Base-by-base conservation (phyloP, 2,113 vertebrate species). In the Corythornis vintsioides region DNA sequence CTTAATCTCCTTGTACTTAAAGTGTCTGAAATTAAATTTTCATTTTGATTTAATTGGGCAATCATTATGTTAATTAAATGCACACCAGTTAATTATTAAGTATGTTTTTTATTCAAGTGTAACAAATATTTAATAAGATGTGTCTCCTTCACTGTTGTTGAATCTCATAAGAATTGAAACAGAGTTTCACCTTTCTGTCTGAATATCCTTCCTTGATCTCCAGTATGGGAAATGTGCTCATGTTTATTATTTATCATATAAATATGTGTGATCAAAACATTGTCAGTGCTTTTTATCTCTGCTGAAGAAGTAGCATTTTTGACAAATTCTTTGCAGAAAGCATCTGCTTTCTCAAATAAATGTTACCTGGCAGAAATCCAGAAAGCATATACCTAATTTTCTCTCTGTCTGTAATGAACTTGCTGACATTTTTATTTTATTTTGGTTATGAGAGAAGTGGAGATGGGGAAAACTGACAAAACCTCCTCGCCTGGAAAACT, bases 51-150 rank as follows among this genome's bases (percentile, higher is more conserved):
- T 96, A 97, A 96, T 92, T 93, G 76, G 18, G 43, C 59, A 90
- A 65, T 89, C 70, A 92, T 94, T 95, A 89, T 91, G 83, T 88
- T 96, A 95, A 95, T 95, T 93, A 96, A 96, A 92, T 95, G 91
- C 80, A 92, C 73, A 78, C 57, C 55, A 60, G 72, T 96, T 95
- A 95, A 96, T 94, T 82, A 94, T 97, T 95, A 92, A 96, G 40
- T 67, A 45, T 88, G 89, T 91, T 94, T 96, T 93, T 96, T 95
- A 93, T 95, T 93, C 78, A 88, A 83, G 69, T 84, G 50, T 91
- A 96, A 88, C 70, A 94, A 93, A 94, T 95, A 92, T 95, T 97
- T 94, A 76, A 94, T 93, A 93, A 78, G 90, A 64, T 87, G 20
- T 40, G 22, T 75, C 65, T 83, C 66, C 56, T 89, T 84, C 33